Evolutionary conservation across 2,888 invertebrate genomes (phyloP).

Genomic region (Nemoura dubitans): DNA sequence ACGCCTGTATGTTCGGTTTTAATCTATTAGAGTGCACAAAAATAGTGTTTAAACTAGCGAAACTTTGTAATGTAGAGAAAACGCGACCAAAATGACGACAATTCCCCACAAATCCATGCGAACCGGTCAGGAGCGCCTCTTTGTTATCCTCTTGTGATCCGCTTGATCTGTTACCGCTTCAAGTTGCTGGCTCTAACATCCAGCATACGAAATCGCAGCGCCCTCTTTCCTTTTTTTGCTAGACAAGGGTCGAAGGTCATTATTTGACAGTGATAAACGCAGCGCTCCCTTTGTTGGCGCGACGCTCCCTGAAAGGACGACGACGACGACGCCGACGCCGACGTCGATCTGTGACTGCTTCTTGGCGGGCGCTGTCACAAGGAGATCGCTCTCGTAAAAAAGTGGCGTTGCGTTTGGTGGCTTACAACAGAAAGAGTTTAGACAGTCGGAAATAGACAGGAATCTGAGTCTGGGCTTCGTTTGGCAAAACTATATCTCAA

Average conservation of each 20-base stretch:
- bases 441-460: not conserved
- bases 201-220: not conserved
- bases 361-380: not conserved
- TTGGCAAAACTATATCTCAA: not conserved
- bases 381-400: not conserved
- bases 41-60: not conserved
- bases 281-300: not conserved
- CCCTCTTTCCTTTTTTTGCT: not conserved
- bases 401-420: not conserved
- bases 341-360: not conserved
- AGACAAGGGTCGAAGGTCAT: not conserved
- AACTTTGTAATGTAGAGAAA: not conserved
- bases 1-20: not conserved
- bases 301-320: not conserved
- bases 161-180: not conserved
- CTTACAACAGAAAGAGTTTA: not conserved
- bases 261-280: conserved; percentile 12
- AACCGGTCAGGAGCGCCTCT: not conserved
- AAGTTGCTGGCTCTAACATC: not conserved
- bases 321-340: not conserved
- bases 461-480: not conserved
- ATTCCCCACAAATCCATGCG: not conserved
- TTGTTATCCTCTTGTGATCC: not conserved
- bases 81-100: not conserved
- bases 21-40: conserved; percentile 2